Base-by-base conservation (phyloP, 1,140 invertebrate genomes). In the Leptopilina boulardi region DNA sequence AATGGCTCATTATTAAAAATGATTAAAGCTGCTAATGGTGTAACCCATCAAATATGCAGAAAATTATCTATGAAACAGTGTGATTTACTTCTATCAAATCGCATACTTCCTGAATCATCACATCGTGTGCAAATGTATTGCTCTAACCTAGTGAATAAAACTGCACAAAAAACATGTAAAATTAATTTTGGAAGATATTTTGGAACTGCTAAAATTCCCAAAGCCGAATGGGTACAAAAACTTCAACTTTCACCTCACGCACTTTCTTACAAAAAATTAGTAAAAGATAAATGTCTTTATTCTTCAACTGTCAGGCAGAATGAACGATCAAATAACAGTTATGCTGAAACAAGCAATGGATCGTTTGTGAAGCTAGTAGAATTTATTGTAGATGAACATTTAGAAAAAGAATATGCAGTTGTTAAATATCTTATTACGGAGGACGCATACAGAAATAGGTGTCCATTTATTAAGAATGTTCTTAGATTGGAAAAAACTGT, bases 21-120 rank as follows among this genome's bases (percentile, higher is more conserved):
- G 56, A 42, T 77, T 13, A 56, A 74, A 34, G 30, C 76, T 21
- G 76, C 76, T 23, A 77, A 74, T 8, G 71, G 76, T 2, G 73
- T 74, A 10, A 19, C 38, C 10, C 23, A 70, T 34, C 59, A 77
- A 74, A 26, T 77, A 34, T 51, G 56, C 34, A 13, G 76, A 13
- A 2, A 10, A 47, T 4, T 77, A 34, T 54, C 44, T 9, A 71
- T 71, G 66, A 0, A 13, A 8, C 9, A 75, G n/a, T 13, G 23
- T 34, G 59, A 26, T 18, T 26, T 70, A 9, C 13, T 70, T 11
- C 44, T 75, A 13, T 13, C 26, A n/a, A 26, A 70, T 70, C 15
- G 56, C 13, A 38, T 74, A 38, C 23, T 34, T 30, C 23, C 18
- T 41, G 13, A 15, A 13, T n/a, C 13, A 6, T n/a, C 34, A 54